These are phyloP conservation scores for Stomatorhinus ivindoensis DNA, from an alignment of 2,113 vertebrate species.

Conservation along the genomic window DNA sequence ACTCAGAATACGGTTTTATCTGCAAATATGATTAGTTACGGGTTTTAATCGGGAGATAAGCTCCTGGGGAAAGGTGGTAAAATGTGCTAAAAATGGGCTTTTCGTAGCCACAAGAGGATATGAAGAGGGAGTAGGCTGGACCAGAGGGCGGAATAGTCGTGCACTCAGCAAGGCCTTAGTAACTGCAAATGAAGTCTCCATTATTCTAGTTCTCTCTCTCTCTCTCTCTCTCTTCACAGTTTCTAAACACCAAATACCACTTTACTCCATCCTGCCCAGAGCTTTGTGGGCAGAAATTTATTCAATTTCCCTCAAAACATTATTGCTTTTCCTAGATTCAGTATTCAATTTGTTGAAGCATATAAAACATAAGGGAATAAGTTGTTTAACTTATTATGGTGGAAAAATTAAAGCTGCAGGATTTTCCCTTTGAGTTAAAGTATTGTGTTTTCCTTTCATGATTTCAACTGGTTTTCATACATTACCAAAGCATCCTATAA, in stretches of 20 bases:
- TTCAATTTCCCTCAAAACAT: not conserved
- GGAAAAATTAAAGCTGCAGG: not conserved
- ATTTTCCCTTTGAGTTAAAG: not conserved
- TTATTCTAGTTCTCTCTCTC: not conserved
- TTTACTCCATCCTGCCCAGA: not conserved
- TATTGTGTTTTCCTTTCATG: not conserved
- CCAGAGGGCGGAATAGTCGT: too few relatives aligned
- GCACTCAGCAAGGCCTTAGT: not conserved
- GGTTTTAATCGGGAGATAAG: conserved; percentile 7
- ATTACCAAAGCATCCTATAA: not conserved
- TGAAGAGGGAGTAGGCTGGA: not conserved
- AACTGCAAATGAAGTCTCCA: not conserved
- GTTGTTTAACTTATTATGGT: not conserved
- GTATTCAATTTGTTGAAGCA: not conserved
- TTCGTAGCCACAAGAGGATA: not conserved
- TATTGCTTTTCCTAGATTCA: not conserved
- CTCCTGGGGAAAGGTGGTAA: not conserved
- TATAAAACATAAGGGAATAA: not conserved
- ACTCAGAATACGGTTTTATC: conserved; percentile 9
- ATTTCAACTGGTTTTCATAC: not conserved
- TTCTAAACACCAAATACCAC: not conserved
- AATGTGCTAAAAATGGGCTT: not conserved
- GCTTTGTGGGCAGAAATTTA: not conserved
- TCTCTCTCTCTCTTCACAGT: not conserved
- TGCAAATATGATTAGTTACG: conserved; percentile 15